Evolutionary conservation across 2,797 vertebrate genomes (phyloP), one percentile per base, ranked within the genome.

Genomic region (Scomberomorus guttatus): DNA sequence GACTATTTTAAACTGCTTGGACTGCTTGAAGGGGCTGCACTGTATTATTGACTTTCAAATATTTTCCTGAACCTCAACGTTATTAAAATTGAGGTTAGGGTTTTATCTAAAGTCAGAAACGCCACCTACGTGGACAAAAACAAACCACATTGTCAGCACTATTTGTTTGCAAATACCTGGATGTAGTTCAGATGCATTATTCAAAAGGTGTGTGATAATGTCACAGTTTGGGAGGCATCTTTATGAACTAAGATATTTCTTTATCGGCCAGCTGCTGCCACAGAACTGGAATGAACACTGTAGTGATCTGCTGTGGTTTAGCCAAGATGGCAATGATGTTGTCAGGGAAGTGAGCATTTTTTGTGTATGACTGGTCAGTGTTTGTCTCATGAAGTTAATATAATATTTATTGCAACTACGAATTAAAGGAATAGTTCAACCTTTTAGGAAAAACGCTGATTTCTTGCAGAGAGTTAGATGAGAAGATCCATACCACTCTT

Each of bases 211-310:
- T n/a, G 15, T 14, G 22, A 68, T 15, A 51, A 56, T 27, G 50
- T 61, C 39, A 58, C 12, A 34, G 4, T 72, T 22, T 71, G 61
- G 79, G 5, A 80, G 82, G 85, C 83, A 74, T 83, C 79, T 83
- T 80, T 52, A 81, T 58, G 2, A 77, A 59, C 4, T 1, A 5
- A 3, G 15, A 2, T 25, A 13, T 63, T 58, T 77, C 22, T 69
- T 14, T 32, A 67, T 1, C 0, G 1, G 50, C 15, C 52, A 46
- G n/a, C 22, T 2, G 6, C 50, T 56, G 54, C 67, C 79, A 82
- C 80, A 89, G 77, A 92, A 81, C 72, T 37, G 39, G 34, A 82
- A 82, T 44, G 75, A 89, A 75, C 5, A 27, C 4, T 22, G 76
- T 5, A 4, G n/a, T 56, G 52, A 63, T 63, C 25, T 3, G 13